Conservation (phyloP, 2,888 invertebrate species). For the Perizoma affinitatum region DNA sequence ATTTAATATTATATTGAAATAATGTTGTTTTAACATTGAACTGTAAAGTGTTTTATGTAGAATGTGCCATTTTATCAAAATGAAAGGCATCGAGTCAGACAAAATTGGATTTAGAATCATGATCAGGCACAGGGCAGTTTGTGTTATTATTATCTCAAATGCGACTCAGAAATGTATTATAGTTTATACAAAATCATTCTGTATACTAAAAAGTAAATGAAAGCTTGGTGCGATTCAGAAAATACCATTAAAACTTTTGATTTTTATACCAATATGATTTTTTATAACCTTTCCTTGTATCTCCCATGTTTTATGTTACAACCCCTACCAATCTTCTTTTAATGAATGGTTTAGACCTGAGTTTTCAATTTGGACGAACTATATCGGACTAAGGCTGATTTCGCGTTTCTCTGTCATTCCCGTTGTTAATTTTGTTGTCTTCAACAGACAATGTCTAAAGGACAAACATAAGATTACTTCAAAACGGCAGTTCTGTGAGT, state of each 20-base stretch:
- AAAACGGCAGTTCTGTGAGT: too few relatives aligned
- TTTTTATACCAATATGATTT: constrained; percentile 82
- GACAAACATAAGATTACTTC: too few relatives aligned
- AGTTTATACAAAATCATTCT: constrained; percentile 81
- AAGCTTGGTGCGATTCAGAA: constrained; percentile 85
- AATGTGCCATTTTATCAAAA: constrained; percentile 70
- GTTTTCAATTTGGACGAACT: neutral
- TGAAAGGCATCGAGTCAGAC: constrained; percentile 76
- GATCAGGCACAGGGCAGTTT: constrained; percentile 63
- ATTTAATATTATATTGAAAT: constrained; percentile 41
- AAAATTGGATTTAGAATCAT: constrained; percentile 72
- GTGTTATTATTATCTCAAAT: constrained; percentile 68
- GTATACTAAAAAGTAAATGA: constrained; percentile 84
- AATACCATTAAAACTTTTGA: constrained; percentile 85
- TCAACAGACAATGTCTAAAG: too few relatives aligned
- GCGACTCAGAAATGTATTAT: constrained; percentile 75
- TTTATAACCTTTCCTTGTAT: constrained; percentile 52
- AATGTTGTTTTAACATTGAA: constrained; percentile 31
- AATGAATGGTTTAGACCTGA: constrained; percentile 4
- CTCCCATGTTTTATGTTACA: constrained; percentile 31
- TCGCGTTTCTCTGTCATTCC: too few relatives aligned
- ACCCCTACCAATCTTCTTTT: constrained; percentile 14
- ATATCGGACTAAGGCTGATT: too few relatives aligned
- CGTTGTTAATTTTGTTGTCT: too few relatives aligned
- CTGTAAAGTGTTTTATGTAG: constrained; percentile 29